Percentiles rank a stretch among this genome's conserved stretches.
These are phyloP conservation scores for Xylophagus ater DNA, from an alignment of 2,888 invertebrate genomes.

Conservation along the genomic window DNA sequence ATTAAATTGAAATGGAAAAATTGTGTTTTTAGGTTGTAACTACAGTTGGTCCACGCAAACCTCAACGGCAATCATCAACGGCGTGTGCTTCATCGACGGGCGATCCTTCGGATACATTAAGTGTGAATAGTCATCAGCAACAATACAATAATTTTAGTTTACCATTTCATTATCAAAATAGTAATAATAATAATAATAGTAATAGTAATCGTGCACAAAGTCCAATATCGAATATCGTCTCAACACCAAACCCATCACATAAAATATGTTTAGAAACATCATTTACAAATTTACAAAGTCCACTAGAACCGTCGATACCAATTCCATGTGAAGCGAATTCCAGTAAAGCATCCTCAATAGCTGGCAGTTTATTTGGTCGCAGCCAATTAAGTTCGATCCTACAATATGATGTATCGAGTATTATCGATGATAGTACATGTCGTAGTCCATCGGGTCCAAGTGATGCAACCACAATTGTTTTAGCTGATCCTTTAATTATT, in stretches of 20 bases:
- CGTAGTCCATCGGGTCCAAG: conserved; percentile 34
- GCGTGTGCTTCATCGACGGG: conserved; percentile 38
- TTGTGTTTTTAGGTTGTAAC: conserved; percentile 70
- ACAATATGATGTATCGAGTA: conserved; percentile 39
- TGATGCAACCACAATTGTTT: conserved; percentile 31
- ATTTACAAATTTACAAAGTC: conserved; percentile 57
- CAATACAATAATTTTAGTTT: too few species aligned
- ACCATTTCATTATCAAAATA: background rate
- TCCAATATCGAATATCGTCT: conserved; percentile 39
- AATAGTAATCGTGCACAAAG: conserved; percentile 37
- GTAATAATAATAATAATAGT: background rate
- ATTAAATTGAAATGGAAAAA: too few species aligned
- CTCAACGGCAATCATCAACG: conserved; percentile 47
- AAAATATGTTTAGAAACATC: conserved; percentile 61
- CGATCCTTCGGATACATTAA: conserved; percentile 26
- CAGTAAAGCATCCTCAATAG: conserved; percentile 35
- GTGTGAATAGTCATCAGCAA: conserved; percentile 19
- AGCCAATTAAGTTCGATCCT: conserved; percentile 38
- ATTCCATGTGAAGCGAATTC: conserved; percentile 20
- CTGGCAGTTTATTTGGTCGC: conserved; percentile 35
- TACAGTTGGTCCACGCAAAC: conserved; percentile 67
- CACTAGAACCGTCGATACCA: conserved; percentile 26
- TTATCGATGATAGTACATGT: conserved; percentile 30
- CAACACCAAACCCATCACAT: conserved; percentile 44
- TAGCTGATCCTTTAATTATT: conserved; percentile 18